These are phyloP conservation scores for Laothoe populi DNA, from an alignment of 2,888 invertebrate species.

Conservation along the genomic window DNA sequence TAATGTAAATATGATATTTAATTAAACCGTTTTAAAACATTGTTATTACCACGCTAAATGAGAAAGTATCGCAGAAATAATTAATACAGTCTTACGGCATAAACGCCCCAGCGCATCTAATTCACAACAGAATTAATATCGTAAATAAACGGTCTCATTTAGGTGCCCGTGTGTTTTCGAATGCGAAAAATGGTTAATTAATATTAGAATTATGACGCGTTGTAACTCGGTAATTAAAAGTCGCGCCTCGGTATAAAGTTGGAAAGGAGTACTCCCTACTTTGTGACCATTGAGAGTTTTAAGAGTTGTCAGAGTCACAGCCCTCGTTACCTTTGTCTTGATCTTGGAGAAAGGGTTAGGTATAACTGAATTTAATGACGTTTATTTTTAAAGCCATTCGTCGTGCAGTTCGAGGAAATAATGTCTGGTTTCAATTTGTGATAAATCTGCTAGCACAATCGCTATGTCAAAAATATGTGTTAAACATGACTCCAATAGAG, in stretches of 20 bases:
- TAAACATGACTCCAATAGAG: too few species aligned
- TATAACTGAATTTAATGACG: background rate
- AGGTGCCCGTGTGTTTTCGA: background rate
- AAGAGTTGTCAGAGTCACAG: background rate
- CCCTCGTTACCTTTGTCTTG: background rate
- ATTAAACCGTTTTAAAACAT: background rate
- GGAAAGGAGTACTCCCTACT: background rate
- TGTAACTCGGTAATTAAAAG: constrained; percentile 1
- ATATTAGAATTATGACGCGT: background rate
- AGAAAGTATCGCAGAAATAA: constrained; percentile 8
- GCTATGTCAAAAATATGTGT: too few species aligned
- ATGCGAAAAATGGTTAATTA: constrained; percentile 15
- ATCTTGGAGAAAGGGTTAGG: background rate
- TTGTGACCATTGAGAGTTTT: background rate
- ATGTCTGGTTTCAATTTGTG: too few species aligned
- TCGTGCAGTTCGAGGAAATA: too few species aligned
- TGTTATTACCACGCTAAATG: background rate
- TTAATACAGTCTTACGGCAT: background rate
- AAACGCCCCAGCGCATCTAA: background rate
- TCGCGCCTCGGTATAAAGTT: background rate
- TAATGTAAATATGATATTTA: background rate
- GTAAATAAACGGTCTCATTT: background rate
- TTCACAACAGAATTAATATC: constrained; percentile 18
- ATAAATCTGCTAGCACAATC: too few species aligned
- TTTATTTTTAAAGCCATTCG: background rate